Conservation (phyloP, 2,113 vertebrate species). For the Larimichthys crocea region DNA sequence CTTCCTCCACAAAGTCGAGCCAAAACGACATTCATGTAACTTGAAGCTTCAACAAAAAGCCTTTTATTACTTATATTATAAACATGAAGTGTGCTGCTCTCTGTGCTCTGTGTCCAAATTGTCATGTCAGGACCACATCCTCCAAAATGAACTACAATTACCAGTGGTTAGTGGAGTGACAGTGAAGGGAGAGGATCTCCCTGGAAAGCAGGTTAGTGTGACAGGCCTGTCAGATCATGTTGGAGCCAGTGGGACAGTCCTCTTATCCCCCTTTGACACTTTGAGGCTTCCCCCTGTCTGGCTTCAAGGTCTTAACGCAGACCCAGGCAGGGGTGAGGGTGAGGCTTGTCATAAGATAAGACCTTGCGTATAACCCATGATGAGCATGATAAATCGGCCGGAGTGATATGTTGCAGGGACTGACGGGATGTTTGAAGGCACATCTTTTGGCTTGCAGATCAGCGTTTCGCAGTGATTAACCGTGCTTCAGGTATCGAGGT, state of each 20-base stretch:
- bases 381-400: not conserved
- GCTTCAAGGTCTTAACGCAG: slow-evolving; percentile 9
- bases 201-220: slow-evolving; percentile 65
- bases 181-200: slow-evolving; percentile 24
- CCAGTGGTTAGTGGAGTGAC: slow-evolving; percentile 26
- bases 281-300: slow-evolving; percentile 19
- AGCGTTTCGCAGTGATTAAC: not conserved
- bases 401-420: not conserved
- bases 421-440: not conserved
- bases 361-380: not conserved
- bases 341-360: slow-evolving; percentile 38
- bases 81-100: not conserved
- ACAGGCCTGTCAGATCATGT: slow-evolving; percentile 51
- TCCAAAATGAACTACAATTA: not conserved
- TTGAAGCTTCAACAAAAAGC: not conserved
- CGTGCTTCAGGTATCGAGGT: not conserved
- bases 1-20: not conserved
- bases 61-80: not conserved
- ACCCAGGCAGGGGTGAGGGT: slow-evolving; percentile 1
- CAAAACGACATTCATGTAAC: not conserved
- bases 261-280: slow-evolving; percentile 50
- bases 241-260: slow-evolving; percentile 23
- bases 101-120: not conserved
- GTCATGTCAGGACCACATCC: not conserved
- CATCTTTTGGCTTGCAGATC: not conserved